Conservation (phyloP, 2,113 vertebrate genomes). For the Bujurquina vittata region DNA sequence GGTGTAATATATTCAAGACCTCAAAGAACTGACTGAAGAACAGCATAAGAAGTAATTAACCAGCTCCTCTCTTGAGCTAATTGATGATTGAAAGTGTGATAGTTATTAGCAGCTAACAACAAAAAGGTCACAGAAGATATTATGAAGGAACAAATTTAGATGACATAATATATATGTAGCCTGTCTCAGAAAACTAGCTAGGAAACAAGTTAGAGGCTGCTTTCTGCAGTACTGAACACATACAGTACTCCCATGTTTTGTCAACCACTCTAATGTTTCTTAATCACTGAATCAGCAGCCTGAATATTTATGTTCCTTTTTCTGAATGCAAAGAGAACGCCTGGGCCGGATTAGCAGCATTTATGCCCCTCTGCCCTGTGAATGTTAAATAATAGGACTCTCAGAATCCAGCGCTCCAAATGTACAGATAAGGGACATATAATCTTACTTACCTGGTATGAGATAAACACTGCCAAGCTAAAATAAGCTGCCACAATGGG, state of each 20-base stretch:
- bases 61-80: constrained; percentile 62
- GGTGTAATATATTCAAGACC: constrained; percentile 43
- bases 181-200: not conserved
- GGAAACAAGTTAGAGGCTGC: not conserved
- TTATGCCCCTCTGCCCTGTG: not conserved
- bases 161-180: constrained; percentile 1
- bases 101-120: constrained; percentile 50
- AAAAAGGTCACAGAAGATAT: constrained; percentile 6
- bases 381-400: constrained; percentile 14
- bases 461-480: constrained; percentile 41
- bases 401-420: constrained; percentile 25
- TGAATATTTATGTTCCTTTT: not conserved
- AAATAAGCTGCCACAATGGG: constrained; percentile 24
- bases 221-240: not conserved
- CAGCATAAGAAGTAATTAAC: constrained; percentile 72
- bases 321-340: not conserved
- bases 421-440: constrained; percentile 35
- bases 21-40: constrained; percentile 51
- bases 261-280: not conserved
- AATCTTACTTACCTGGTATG: constrained; percentile 29
- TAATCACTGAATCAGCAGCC: not conserved
- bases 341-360: not conserved
- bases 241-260: not conserved
- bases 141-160: constrained; percentile 30
- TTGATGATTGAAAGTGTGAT: constrained; percentile 67